Evolutionary conservation across 2,113 vertebrate species (phyloP).

Genomic region (Bothrops jararaca): DNA sequence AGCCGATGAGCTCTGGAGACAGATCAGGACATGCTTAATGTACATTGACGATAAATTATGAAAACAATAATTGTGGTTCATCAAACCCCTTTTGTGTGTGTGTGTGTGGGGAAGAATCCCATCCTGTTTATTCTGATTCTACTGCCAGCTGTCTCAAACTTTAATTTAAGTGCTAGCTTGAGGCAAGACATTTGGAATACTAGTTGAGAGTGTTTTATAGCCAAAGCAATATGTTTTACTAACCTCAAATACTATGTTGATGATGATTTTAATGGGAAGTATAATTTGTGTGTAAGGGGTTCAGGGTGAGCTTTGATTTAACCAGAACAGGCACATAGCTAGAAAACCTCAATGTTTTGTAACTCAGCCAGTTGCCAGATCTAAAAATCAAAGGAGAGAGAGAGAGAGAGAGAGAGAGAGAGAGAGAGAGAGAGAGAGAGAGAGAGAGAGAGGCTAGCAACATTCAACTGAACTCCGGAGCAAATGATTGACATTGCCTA

Average conservation of each 20-base stretch:
- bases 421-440: background rate
- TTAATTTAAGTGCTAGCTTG: slow-evolving; percentile 83
- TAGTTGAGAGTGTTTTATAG: slow-evolving; percentile 84
- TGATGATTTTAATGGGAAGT: slow-evolving; percentile 76
- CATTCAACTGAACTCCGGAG: slow-evolving; percentile 12
- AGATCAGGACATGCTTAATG: slow-evolving; percentile 62
- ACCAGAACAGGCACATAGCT: slow-evolving; percentile 41
- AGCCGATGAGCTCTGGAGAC: slow-evolving; percentile 41
- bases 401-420: accelerated
- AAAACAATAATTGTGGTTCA: slow-evolving; percentile 83
- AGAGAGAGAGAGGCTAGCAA: slow-evolving; percentile 5
- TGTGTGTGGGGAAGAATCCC: background rate
- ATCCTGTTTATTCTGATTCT: slow-evolving; percentile 78
- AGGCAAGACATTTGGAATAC: slow-evolving; percentile 82
- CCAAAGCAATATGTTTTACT: slow-evolving; percentile 80
- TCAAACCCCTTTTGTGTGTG: slow-evolving; percentile 72
- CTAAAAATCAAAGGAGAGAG: slow-evolving; percentile 16
- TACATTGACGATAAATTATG: slow-evolving; percentile 75
- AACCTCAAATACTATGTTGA: slow-evolving; percentile 78
- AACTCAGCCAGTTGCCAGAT: slow-evolving; percentile 44
- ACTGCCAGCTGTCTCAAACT: slow-evolving; percentile 83
- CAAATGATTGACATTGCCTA: background rate
- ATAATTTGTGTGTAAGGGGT: slow-evolving; percentile 69
- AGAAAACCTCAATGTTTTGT: slow-evolving; percentile 53
- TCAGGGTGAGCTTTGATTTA: slow-evolving; percentile 69